Evolutionary conservation across 2,888 invertebrate genomes (phyloP).

Genomic region (Eumerus sabulonum): DNA sequence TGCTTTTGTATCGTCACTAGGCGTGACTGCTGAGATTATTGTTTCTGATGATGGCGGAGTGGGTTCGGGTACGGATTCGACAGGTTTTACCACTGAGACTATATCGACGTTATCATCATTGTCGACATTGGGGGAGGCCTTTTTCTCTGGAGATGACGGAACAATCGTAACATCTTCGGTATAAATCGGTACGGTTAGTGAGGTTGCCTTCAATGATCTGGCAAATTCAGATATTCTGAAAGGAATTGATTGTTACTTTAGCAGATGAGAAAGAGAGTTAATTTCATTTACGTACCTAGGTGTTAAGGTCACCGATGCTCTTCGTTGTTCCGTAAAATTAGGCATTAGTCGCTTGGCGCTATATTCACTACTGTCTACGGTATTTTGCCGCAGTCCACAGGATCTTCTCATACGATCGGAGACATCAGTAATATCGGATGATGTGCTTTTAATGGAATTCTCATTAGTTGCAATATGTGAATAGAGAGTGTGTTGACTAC

Average conservation of each 20-base stretch:
- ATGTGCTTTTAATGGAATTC: constrained; percentile 70
- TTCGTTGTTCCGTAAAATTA: constrained; percentile 76
- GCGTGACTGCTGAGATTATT: constrained; percentile 13
- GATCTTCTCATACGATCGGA: constrained; percentile 83
- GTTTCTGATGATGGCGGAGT: constrained; percentile 35
- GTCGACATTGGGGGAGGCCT: constrained; percentile 45
- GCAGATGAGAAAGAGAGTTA: too few species aligned
- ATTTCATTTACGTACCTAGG: constrained; percentile 73
- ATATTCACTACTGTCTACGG: constrained; percentile 83
- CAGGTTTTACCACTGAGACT: constrained; percentile 18
- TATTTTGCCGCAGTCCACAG: constrained; percentile 84
- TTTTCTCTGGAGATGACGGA: constrained; percentile 32
- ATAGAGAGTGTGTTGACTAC: too few species aligned
- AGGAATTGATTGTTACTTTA: background rate
- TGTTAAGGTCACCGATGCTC: constrained; percentile 77
- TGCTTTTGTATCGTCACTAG: constrained; percentile 43
- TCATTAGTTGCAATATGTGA: background rate
- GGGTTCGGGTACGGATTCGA: constrained; percentile 33
- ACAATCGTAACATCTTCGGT: constrained; percentile 55
- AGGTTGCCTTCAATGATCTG: constrained; percentile 58
- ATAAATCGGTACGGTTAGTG: constrained; percentile 59
- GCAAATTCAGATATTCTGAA: constrained; percentile 59
- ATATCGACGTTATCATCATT: constrained; percentile 23
- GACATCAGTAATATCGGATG: constrained; percentile 85
- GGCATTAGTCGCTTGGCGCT: constrained; percentile 79